These are phyloP conservation scores for Bombus turneri DNA, from an alignment of 1,140 invertebrate genomes.

Conservation along the genomic window DNA sequence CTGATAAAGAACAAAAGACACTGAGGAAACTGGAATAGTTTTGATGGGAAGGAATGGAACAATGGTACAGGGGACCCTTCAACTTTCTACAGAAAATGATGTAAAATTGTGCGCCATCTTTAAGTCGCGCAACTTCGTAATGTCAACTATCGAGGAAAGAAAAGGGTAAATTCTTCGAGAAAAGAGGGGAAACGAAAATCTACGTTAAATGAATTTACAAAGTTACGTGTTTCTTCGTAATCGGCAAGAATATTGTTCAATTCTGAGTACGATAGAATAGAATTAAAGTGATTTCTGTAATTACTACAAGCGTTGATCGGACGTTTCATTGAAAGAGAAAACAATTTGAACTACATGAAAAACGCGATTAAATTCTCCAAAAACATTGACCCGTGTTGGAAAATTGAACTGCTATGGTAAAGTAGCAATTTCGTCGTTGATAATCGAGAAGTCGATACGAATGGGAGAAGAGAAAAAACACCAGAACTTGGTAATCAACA, in stretches of 20 bases:
- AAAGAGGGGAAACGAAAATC: background rate
- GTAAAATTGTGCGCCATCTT: background rate
- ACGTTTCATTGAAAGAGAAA: background rate
- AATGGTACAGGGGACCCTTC: background rate
- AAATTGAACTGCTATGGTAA: too few species aligned
- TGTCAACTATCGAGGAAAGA: background rate
- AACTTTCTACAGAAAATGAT: background rate
- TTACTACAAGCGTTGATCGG: too few species aligned
- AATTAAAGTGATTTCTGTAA: too few species aligned
- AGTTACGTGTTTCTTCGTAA: too few species aligned
- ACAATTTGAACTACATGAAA: too few species aligned
- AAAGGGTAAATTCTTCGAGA: background rate
- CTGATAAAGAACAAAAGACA: background rate
- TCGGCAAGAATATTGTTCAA: background rate
- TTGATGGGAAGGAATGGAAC: background rate
- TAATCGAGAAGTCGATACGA: too few species aligned
- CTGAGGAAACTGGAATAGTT: background rate
- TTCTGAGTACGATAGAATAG: too few species aligned
- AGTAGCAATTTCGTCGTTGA: too few species aligned
- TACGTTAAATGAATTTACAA: background rate
- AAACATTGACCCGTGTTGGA: too few species aligned
- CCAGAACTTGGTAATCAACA: too few species aligned
- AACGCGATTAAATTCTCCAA: too few species aligned
- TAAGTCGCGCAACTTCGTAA: background rate
- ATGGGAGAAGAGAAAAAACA: too few species aligned